Base-by-base conservation (phyloP, 2,888 invertebrate species). In the Metalampra italica region DNA sequence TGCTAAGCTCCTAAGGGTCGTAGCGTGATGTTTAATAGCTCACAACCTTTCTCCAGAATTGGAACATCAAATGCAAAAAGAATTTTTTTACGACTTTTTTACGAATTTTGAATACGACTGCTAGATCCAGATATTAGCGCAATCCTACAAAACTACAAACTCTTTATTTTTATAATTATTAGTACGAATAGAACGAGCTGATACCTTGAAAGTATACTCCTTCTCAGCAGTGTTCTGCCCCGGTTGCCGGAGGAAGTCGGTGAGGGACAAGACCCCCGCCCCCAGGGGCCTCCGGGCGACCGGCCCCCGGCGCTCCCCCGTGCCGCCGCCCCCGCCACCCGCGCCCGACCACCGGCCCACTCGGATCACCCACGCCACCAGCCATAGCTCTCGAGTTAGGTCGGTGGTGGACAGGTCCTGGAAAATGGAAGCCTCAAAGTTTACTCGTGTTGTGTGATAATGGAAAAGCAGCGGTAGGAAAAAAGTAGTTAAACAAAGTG, bases 341-440 rank as follows among this genome's bases (percentile, higher is more conserved):
- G 82, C 84, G 5, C 86, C 87, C 12, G 96, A 91, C 92, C 97
- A 96, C 66, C 95, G 92, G 1, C 98, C 98, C 47, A 97, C 94
- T 45, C 98, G 92, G 86, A 97, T 94, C 43, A 98, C 95, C 80
- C 97, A 96, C 55, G 96, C 96, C 32, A 98, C 94, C 59, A 98
- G 90, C 90, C 95, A 97, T 22, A 97, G 90, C 67, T 98, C 97
- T 52, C 94, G 93, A 49, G 93, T 93, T 47, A 97, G 91, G 78
- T 98, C 98, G 39, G 95, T 92, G 58, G 93, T 94, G 45, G 97
- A 97, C 67, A 96, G 90, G 69, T 95, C 95, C 94, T 94, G 76
- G 14, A 82, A 77, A 52, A 46, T 32, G 32, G 11, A 11, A 9
- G 32, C 8, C 30, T 30, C 30, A 7, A 29, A 36, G 38, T 45